These are phyloP conservation scores for Artibeus jamaicensis DNA, from an alignment of 2,797 vertebrate genomes.

Conservation along the genomic window DNA sequence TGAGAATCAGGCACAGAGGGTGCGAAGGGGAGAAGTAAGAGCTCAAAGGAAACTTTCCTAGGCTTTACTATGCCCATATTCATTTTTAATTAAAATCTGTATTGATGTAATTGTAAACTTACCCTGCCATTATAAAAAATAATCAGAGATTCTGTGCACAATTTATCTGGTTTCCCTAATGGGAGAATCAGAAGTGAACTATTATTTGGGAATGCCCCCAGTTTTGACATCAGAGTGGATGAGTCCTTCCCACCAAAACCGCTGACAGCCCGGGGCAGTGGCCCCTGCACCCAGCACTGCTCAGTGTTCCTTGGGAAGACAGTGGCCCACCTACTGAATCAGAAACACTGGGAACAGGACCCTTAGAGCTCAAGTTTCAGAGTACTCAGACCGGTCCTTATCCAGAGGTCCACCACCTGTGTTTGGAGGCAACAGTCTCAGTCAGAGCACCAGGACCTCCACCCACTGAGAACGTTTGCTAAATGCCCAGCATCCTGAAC, in stretches of 20 bases:
- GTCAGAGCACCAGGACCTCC: background rate
- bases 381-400: background rate
- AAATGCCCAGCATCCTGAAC: background rate
- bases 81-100: background rate
- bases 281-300: rapidly evolving
- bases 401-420: background rate
- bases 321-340: rapidly evolving
- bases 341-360: background rate
- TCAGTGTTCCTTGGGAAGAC: rapidly evolving
- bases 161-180: background rate
- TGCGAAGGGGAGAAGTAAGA: background rate
- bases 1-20: background rate
- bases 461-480: background rate
- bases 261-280: rapidly evolving
- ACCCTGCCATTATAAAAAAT: background rate
- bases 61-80: background rate
- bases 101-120: background rate
- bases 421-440: background rate
- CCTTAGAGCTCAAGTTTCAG: background rate
- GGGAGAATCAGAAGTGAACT: background rate
- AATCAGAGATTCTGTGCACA: background rate
- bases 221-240: background rate
- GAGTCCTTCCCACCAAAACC: background rate
- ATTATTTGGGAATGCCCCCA: background rate
- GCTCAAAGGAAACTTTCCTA: background rate